Percentiles rank a stretch among this genome's conserved stretches.
phyloP scores from a whole-genome alignment of 2,113 vertebrate species.

The Nothobranchius kuhntae region DNA sequence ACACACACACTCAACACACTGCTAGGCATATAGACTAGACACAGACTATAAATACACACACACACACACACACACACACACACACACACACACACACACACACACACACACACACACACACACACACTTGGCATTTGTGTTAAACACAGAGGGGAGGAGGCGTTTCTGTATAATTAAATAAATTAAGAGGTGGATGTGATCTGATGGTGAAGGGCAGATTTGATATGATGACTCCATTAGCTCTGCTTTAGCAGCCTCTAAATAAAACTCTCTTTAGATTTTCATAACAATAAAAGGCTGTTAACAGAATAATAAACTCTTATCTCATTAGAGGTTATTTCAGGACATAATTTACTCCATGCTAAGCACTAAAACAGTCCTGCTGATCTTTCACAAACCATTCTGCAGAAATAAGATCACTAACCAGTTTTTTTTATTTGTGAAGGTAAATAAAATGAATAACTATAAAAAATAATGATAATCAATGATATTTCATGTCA shows the following conservation, averaged over 20 bases:
- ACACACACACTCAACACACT: constrained; percentile 2
- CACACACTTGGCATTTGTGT: neutral
- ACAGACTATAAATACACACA: neutral
- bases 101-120: too few species aligned
- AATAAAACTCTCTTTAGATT: neutral
- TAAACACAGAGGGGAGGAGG: neutral
- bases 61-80: too few species aligned
- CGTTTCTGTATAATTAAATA: neutral
- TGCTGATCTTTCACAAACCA: neutral
- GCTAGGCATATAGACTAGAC: neutral
- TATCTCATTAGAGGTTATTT: neutral
- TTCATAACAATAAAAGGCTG: constrained; percentile 3
- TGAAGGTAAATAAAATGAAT: neutral
- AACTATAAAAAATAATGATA: too few species aligned
- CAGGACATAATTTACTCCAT: neutral
- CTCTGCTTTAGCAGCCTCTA: neutral
- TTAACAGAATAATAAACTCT: neutral
- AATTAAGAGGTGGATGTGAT: constrained; percentile 7
- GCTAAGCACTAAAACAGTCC: neutral
- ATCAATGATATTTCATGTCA: too few species aligned
- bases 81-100: neutral
- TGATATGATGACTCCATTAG: constrained; percentile 3
- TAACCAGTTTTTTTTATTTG: neutral
- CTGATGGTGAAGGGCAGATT: neutral
- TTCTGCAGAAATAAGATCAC: neutral